Evolutionary conservation across 37 sponge, comb jelly and placozoan genomes (phyloP), one percentile per base, ranked within the genome.

Genomic region (Geodia barretti): DNA sequence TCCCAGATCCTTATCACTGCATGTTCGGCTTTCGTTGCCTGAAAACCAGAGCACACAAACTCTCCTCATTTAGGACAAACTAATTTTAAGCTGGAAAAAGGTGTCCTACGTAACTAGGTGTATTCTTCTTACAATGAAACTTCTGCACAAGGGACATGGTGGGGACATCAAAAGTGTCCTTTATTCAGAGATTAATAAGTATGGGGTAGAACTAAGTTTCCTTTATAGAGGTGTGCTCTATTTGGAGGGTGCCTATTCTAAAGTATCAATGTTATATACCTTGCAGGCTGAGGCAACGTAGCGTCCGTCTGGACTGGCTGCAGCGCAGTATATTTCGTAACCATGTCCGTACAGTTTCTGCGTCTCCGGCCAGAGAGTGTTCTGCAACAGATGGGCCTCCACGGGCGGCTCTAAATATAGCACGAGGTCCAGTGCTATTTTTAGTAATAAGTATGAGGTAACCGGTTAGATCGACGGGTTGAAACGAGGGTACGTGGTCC

Each of bases 321-420:
- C 86, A 54, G 94, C 60, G 35, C 83, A 79, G 75, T 75, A 96
- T 54, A 96, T n/a, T 71, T 96, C 97, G 70, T 87, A 96, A 1
- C 89, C 84, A 80, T 96, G 97, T 0, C 95, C 97, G 64, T 96
- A 96, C 81, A 97, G 75, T 65, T 97, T 97, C 71, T 89, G 95
- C 4, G 72, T 83, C 77, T 97, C 97, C n/a, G 97, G 97, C 97
- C 97, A 97, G 0, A 97, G 87, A 14, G 95, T 97, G 84, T 88
- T 88, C 69, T 97, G 97, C 3, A 92, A 75, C 21, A 97, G 81
- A 0, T 86, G 70, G 1, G 82, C 92, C 64, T 97, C 95, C n/a
- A 89, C 62, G 8, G 95, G 97, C 21, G 95, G 92, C 14, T 63
- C 89, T 89, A 37, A 26, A 64, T 47, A 7, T 47, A 47, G 14